A percentile compares a stretch with the other conserved stretches of the same genome.
Evolutionary conservation across 2,113 vertebrate species (phyloP).

Genomic region (Psilopsiagon aymara): DNA sequence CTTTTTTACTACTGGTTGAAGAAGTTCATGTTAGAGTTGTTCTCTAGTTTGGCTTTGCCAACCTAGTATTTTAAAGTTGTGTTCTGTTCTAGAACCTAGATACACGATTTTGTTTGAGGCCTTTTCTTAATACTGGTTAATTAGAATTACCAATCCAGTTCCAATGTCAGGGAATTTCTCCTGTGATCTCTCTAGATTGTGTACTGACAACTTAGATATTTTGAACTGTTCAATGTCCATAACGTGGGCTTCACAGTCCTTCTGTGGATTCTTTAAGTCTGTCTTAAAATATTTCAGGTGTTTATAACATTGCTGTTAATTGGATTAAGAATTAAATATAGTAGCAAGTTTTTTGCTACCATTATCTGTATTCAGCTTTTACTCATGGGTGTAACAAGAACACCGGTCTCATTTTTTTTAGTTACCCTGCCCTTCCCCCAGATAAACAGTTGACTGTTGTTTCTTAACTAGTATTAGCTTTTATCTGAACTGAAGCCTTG

Average conservation of each 20-base stretch:
- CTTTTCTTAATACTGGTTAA: background rate
- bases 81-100: background rate
- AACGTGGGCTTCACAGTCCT: background rate
- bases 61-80: background rate
- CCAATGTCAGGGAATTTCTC: background rate
- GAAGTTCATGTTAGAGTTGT: background rate
- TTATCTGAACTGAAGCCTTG: background rate
- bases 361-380: background rate
- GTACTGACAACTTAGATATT: background rate
- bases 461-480: background rate
- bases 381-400: background rate
- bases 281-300: background rate
- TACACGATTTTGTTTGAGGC: background rate
- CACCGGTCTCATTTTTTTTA: background rate
- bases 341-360: background rate
- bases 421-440: background rate
- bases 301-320: background rate
- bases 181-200: background rate
- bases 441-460: background rate
- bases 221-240: background rate
- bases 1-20: background rate
- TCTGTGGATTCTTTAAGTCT: background rate
- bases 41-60: background rate
- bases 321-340: background rate
- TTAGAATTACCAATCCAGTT: background rate